Base-by-base conservation (phyloP, 53 echinoderm and acorn worm genomes). In the Temnopleurus reevesii region DNA sequence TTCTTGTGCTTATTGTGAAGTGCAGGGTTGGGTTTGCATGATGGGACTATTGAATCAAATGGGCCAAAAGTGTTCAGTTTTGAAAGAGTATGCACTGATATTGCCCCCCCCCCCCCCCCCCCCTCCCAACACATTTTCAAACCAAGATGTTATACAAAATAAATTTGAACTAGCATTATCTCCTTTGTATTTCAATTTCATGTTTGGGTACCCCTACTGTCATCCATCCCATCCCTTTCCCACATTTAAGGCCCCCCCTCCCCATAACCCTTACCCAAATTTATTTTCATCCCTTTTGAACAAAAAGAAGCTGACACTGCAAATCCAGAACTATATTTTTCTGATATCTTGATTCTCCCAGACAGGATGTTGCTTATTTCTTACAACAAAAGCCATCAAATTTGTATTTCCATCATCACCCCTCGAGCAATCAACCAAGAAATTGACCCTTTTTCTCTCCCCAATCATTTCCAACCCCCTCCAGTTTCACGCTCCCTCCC, bases 331-430 rank as follows among this genome's bases (percentile, higher is more conserved):
- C 35, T 3, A 19, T 17, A 17, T 64, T 64, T 13, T 33, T 63
- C 63, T 63, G 38, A 41, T 71, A 41, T 71, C 43, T 21, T 33
- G 6, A 38, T 71, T 65, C 15, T 21, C 23, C 41, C 71, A 71
- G 38, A 41, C 71, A 71, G 71, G 71, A 71, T 71, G 41, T 71
- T 71, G 71, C 71, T 71, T 38, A 71, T 71, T 71, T 41, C 19
- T 38, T 71, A 71, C 41, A 21, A 71, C 71, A 71, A 71, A 38
- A 23, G 41, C 43, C 71, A 71, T 71, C 41, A 71, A 8, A 5
- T 41, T 41, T 71, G 36, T 30, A 41, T 41, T 15, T 41, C 71
- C 41, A 71, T 71, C 71, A 71, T 27, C 71, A 71, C 71, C 71
- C 2, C n/a, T 4, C 19, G 41, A 41, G 38, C 71, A 71, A 41